A percentile compares a stretch with the other conserved stretches of the same genome.
These are phyloP conservation scores for Geophilus truncorum DNA, from an alignment of 2,888 invertebrate species.

Conservation along the genomic window DNA sequence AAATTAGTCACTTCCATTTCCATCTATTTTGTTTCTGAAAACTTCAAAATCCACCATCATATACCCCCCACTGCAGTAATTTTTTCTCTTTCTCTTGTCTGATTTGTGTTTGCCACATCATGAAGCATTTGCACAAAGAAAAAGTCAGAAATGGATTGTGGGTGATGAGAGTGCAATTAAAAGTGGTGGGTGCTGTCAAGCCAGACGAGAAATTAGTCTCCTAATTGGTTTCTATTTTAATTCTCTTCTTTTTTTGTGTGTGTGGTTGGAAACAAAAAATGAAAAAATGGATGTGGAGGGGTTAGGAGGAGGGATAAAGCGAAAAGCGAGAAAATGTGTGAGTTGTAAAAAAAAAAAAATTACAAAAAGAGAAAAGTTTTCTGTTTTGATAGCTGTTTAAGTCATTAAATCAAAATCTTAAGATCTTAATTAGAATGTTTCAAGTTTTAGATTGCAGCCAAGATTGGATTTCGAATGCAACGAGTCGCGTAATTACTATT, in stretches of 20 bases:
- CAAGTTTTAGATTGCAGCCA: background rate
- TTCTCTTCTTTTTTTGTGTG: too few relatives aligned
- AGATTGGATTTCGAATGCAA: background rate
- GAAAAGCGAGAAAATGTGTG: too few relatives aligned
- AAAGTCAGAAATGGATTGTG: conserved; percentile 12
- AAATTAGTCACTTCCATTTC: background rate
- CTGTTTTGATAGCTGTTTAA: background rate
- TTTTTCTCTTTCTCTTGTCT: background rate
- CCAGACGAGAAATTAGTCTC: conserved; percentile 14
- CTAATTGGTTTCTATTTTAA: conserved; percentile 7
- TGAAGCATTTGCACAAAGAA: background rate
- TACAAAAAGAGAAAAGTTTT: background rate
- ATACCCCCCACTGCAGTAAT: background rate
- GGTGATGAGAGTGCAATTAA: conserved; percentile 16
- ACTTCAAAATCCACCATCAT: background rate
- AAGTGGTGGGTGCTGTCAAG: conserved; percentile 15
- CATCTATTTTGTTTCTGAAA: background rate
- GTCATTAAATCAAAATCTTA: background rate
- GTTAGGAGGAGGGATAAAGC: too few relatives aligned
- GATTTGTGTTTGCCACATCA: background rate
- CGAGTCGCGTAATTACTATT: too few relatives aligned
- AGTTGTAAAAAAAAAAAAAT: background rate
- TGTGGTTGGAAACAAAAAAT: background rate
- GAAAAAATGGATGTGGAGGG: too few relatives aligned
- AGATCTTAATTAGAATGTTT: background rate